phyloP scores from a whole-genome alignment of 2,888 invertebrate species.

The Latheticus oryzae region DNA sequence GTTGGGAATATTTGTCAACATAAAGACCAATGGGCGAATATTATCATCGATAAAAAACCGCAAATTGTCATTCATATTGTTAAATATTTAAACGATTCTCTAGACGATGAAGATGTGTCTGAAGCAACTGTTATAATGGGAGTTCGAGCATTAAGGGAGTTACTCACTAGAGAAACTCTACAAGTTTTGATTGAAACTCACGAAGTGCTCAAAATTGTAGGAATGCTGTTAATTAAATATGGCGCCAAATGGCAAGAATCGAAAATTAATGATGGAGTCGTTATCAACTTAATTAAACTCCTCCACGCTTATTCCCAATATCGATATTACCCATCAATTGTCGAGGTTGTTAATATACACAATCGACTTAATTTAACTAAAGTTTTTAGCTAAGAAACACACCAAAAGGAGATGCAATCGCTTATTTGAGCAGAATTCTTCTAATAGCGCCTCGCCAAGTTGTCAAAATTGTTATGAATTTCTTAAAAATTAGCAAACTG shows the following conservation, averaged over 20 bases:
- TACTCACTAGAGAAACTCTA: conserved; percentile 54
- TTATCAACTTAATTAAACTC: conserved; percentile 58
- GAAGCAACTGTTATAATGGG: conserved; percentile 65
- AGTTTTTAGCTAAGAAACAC: conserved; percentile 59
- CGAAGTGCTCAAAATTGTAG: conserved; percentile 55
- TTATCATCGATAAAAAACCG: conserved; percentile 58
- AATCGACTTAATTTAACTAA: conserved; percentile 32
- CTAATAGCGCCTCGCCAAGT: conserved; percentile 56
- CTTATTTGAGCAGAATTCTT: conserved; percentile 56
- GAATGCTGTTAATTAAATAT: conserved; percentile 60
- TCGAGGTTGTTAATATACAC: conserved; percentile 49
- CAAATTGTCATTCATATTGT: conserved; percentile 57
- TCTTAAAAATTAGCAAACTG: conserved; percentile 53
- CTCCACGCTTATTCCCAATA: conserved; percentile 59
- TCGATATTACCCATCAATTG: conserved; percentile 53
- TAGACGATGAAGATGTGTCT: conserved; percentile 49
- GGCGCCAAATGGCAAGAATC: conserved; percentile 55
- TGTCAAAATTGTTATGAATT: conserved; percentile 62
- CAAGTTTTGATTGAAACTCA: conserved; percentile 52
- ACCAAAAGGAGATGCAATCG: conserved; percentile 58
- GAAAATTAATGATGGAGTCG: conserved; percentile 53
- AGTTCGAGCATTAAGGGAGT: conserved; percentile 65
- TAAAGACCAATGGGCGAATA: conserved; percentile 54
- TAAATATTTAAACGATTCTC: conserved; percentile 52
- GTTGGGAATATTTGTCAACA: conserved; percentile 83